Conservation (phyloP, 2,797 vertebrate species). For the Martes flavigula region DNA sequence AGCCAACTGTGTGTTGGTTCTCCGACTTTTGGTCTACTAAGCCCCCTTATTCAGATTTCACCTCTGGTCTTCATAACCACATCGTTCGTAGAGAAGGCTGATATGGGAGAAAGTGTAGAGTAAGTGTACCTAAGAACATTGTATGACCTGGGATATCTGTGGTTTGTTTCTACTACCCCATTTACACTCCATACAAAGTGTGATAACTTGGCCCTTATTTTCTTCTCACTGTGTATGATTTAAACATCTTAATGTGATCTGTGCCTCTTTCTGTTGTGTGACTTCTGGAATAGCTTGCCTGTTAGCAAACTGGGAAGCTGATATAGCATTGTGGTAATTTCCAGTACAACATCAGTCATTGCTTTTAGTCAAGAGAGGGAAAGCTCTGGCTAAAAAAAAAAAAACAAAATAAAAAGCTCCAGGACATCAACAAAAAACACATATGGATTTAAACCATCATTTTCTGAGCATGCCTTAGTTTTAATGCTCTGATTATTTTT, state of each 20-base stretch:
- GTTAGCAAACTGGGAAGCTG: not conserved
- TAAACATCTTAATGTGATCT: not conserved
- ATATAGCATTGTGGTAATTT: not conserved
- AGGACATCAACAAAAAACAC: not conserved
- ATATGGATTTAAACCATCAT: not conserved
- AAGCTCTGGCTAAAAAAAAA: not conserved
- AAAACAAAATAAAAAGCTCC: fast-evolving
- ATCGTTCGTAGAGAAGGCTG: not conserved
- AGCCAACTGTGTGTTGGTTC: no score
- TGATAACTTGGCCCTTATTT: not conserved
- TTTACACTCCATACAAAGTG: not conserved
- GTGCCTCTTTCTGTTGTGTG: not conserved
- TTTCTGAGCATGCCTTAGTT: not conserved
- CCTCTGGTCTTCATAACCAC: not conserved
- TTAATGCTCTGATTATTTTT: not conserved
- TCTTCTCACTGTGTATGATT: not conserved
- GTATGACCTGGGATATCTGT: not conserved
- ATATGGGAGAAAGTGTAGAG: not conserved
- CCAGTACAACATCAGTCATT: not conserved
- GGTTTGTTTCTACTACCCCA: not conserved
- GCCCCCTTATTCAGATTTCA: not conserved
- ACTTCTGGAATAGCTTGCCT: not conserved
- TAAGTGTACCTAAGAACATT: no score
- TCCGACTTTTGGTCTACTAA: not conserved
- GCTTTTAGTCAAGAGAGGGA: not conserved